Conservation (phyloP, 2,113 vertebrate species). For the Loxodonta africana region DNA sequence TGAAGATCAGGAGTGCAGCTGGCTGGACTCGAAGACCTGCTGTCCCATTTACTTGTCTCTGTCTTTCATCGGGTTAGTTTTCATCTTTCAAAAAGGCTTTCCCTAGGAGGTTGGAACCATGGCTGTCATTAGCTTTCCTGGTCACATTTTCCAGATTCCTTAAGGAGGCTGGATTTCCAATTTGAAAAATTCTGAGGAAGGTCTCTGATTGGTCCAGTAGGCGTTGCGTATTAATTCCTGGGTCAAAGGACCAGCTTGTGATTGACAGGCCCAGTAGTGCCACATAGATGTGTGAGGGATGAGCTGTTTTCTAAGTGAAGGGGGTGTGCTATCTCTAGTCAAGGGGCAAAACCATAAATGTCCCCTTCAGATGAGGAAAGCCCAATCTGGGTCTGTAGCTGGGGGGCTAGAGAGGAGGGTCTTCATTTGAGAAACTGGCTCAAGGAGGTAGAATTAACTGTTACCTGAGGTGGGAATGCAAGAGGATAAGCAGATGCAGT, state of each 20-base stretch:
- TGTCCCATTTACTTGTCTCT: neutral
- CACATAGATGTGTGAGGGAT: neutral
- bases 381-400: neutral
- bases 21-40: neutral
- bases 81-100: slow-evolving; percentile 8
- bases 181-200: neutral
- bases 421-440: slow-evolving; percentile 35
- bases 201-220: neutral
- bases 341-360: neutral
- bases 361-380: neutral
- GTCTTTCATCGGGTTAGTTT: slow-evolving; percentile 24
- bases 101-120: neutral
- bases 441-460: neutral
- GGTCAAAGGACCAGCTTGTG: neutral
- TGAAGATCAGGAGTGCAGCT: slow-evolving; percentile 1
- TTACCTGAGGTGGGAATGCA: neutral
- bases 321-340: neutral
- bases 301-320: neutral
- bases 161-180: neutral
- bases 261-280: neutral
- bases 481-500: neutral
- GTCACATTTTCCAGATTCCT: neutral
- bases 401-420: neutral
- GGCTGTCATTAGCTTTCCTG: neutral
- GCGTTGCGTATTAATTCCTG: neutral